Base-by-base conservation (phyloP, 2,113 vertebrate genomes). In the Blennius ocellaris region DNA sequence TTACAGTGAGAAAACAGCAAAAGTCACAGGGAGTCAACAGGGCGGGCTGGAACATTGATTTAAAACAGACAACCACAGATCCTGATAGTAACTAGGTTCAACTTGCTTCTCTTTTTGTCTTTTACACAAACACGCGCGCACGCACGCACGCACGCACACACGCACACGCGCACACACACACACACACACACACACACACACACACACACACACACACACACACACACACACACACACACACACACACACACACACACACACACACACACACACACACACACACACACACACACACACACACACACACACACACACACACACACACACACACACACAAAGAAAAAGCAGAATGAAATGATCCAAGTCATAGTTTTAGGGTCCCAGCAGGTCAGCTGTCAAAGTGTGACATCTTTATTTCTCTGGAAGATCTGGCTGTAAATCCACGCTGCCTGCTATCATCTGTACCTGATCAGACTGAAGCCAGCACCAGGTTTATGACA, bases 321-420 rank as follows among this genome's bases (percentile, higher is more conserved):
- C 40, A 67, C 44, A 45, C 44, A 63, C 69, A 39, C 49, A 71
- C 57, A 47, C 57, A 40, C 17, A 47, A 38, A 48, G 59, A 78
- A 73, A 39, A 58, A 68, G 43, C 59, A 83, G 76, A 79, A 81
- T 87, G 51, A 87, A 86, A 85, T 69, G 69, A 70, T 68, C 81
- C 65, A 10, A 65, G 76, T 68, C 65, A 85, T 71, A 84, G 87
- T 89, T 90, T 89, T 78, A 81, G 79, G 79, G 84, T 76, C 83
- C 74, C 72, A 38, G 82, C 85, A 87, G 94, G 87, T 93, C 90
- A 93, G 76, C 87, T 90, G 87, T 92, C 90, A 89, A 39, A 86
- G 45, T 74, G 76, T 91, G 92, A 93, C 87, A 91, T 92, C 88
- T 94, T 94, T 92, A 93, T 92, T 92, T 73, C 71, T 57, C 54